Percentiles rank a stretch among this genome's conserved stretches.
Conservation (phyloP, 2,113 vertebrate genomes). For the Potamarius usumacintae region DNA sequence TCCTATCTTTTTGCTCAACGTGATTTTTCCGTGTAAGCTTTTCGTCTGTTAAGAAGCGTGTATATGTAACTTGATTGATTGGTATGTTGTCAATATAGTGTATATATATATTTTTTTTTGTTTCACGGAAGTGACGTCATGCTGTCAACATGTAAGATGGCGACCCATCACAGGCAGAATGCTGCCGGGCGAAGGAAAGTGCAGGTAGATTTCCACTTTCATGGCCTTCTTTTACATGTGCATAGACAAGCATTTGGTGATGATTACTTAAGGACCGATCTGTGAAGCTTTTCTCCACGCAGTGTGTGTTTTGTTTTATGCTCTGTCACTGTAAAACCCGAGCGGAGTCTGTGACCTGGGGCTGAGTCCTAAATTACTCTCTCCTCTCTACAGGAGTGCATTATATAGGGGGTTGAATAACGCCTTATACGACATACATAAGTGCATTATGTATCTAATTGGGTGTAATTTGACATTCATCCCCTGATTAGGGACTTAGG, state of each 20-base stretch:
- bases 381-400: not conserved
- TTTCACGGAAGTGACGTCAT: slow-evolving; percentile 75
- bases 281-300: not conserved
- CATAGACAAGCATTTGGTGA: not conserved
- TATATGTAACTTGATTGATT: too few relatives aligned
- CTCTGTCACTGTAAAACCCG: not conserved
- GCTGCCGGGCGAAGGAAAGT: slow-evolving; percentile 88
- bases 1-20: too few relatives aligned
- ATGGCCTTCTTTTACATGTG: not conserved
- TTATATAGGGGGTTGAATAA: not conserved
- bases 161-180: slow-evolving; percentile 88
- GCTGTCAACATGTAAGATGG: slow-evolving; percentile 93
- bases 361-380: not conserved
- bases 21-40: too few relatives aligned
- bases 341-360: not conserved
- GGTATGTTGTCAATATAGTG: too few relatives aligned
- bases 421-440: not conserved
- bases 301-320: not conserved
- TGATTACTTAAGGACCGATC: not conserved
- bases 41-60: too few relatives aligned
- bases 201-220: slow-evolving; percentile 66
- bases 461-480: not conserved
- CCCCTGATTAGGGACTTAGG: not conserved
- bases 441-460: not conserved
- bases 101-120: too few relatives aligned